Evolutionary conservation across 2,113 vertebrate genomes (phyloP), one percentile per base, ranked within the genome.

Genomic region (Progne subis): DNA sequence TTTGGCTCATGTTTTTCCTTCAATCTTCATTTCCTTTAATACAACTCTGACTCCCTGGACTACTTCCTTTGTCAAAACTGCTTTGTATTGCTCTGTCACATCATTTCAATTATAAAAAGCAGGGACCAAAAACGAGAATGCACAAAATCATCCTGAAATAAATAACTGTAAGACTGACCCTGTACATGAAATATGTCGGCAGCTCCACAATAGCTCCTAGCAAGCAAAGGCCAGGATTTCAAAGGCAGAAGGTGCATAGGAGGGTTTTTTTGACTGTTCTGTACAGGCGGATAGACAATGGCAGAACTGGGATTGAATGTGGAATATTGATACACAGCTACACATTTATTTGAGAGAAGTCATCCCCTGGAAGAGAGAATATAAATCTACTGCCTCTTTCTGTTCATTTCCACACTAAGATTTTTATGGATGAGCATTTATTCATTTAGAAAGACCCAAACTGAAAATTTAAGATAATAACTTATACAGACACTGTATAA

Each of bases 401-500:
- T 80, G 59, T 74, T 93, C 10, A 67, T 81, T 71, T 78, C 28
- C 69, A 86, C 52, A 25, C 28, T 53, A 71, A 32, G 57, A 75
- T 57, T 90, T 95, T 95, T 88, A 84, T 37, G 34, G 56, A 80
- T 86, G 65, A 86, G 47, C 31, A 86, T 65, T 92, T 94, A 72
- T 87, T 89, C 5, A 2, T 91, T 83, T 89, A 79, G 41, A 79
- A 92, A 94, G 68, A 53, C 60, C 90, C 34, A 50, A 87, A 41
- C 56, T 88, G 74, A 82, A 96, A 90, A 90, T 83, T 60, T 92
- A 57, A 83, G 81, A 56, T 75, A 92, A 79, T 77, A 69, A 56
- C 69, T 67, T 92, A 68, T 5, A 75, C 2, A 84, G 72, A 75
- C 50, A 68, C 13, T 2, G 2, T 70, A 32, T 86, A 93, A 88